Evolutionary conservation across 2,797 vertebrate genomes (phyloP), one percentile per base, ranked within the genome.

Genomic region (Lutjanus argentimaculatus): DNA sequence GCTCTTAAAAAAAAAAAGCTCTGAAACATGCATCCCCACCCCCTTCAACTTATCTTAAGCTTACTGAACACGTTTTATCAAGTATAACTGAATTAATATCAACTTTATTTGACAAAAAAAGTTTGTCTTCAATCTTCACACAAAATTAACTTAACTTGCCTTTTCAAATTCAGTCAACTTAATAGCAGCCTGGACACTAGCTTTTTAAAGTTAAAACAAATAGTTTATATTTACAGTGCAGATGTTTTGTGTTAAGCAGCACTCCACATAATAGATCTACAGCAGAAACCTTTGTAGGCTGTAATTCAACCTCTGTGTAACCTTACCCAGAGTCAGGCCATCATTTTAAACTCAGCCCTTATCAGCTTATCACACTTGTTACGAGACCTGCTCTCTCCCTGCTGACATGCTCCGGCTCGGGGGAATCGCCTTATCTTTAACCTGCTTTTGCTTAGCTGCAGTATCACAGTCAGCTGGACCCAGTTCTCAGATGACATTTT

Each of bases 321-420:
- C 74, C 66, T 56, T 21, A 72, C 25, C 46, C 65, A 51, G 61
- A 55, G 82, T 8, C 43, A 59, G 69, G 63, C 42, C 75, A 30
- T 71, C 57, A n/a, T 65, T 67, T 81, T 62, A 53, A 63, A 80
- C 17, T 13, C 30, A 36, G 21, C 25, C 66, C 8, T 75, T 67
- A 83, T 82, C 85, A 74, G 67, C 59, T 78, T 64, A 89, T 89
- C 77, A 65, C 40, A 16, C 66, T 30, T 75, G 75, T 85, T 85
- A 74, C 11, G 4, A 81, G 82, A 64, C 67, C 52, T 42, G 46
- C 68, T 65, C 43, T 57, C 55, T 85, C 68, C 72, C 58, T 66
- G 67, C 72, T 78, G 77, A 75, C 72, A 81, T 2, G 49, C 67
- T 56, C 51, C 6, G 17, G 56, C 72, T 70, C n/a, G 4, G 45